Conservation (phyloP, 2,888 invertebrate genomes). For the Hypena proboscidalis region DNA sequence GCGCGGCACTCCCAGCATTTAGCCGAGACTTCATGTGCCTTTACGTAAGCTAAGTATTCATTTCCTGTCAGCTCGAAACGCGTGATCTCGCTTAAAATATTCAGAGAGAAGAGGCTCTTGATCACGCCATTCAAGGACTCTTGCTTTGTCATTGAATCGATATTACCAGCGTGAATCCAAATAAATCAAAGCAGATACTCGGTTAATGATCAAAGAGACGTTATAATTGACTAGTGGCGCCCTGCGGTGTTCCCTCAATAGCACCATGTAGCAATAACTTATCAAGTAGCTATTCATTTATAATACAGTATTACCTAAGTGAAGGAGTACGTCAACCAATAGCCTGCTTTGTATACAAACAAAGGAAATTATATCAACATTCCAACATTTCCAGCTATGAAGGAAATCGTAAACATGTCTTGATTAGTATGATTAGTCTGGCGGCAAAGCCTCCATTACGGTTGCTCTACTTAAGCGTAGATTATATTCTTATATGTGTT, state of each 20-base stretch:
- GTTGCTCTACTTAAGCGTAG: neutral
- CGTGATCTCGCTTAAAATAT: neutral
- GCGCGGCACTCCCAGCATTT: conserved; percentile 4
- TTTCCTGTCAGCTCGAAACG: conserved; percentile 5
- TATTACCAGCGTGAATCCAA: conserved; percentile 9
- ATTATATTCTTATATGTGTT: neutral
- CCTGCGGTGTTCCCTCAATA: neutral
- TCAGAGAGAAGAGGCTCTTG: conserved; percentile 10
- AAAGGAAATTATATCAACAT: conserved; percentile 1
- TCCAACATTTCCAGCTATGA: neutral
- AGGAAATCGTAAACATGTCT: neutral
- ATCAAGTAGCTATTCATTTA: neutral
- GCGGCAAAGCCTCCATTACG: neutral
- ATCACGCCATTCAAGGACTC: conserved; percentile 4
- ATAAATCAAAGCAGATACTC: conserved; percentile 11
- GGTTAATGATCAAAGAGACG: conserved; percentile 11
- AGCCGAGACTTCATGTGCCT: conserved; percentile 6
- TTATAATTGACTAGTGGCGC: conserved; percentile 11
- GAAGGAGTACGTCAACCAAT: no score
- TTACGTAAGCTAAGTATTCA: conserved; percentile 20
- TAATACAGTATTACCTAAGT: no score
- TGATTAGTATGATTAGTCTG: neutral
- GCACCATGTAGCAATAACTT: neutral
- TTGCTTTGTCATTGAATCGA: conserved; percentile 19
- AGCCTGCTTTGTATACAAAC: conserved; percentile 1